Evolutionary conservation across 2,888 invertebrate species (phyloP), one percentile per base, ranked within the genome.

Genomic region (Callyntrura guangdongensis): DNA sequence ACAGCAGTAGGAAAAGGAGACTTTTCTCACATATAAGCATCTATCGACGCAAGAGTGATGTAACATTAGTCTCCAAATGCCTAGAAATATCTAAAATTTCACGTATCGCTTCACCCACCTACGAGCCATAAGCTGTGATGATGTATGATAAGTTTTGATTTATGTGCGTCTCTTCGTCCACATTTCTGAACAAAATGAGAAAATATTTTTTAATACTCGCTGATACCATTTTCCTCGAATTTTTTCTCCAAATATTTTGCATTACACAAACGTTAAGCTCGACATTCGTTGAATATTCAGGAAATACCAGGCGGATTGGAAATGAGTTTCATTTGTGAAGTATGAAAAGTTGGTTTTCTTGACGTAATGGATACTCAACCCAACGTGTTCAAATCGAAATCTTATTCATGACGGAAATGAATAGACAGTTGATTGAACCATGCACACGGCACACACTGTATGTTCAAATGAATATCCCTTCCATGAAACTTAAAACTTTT

Each of bases 61-160:
- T n/a, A n/a, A n/a, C n/a, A n/a, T n/a, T n/a, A n/a, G n/a, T n/a
- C n/a, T n/a, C n/a, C n/a, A n/a, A n/a, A n/a, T n/a, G n/a, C n/a
- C n/a, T n/a, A n/a, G n/a, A n/a, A n/a, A n/a, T n/a, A n/a, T n/a
- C n/a, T n/a, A n/a, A n/a, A n/a, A n/a, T n/a, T n/a, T n/a, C n/a
- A n/a, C n/a, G n/a, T n/a, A n/a, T n/a, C n/a, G n/a, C n/a, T n/a
- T n/a, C n/a, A n/a, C n/a, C n/a, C n/a, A n/a, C n/a, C n/a, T n/a
- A n/a, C n/a, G n/a, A n/a, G n/a, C n/a, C n/a, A n/a, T n/a, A n/a
- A n/a, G n/a, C n/a, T n/a, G n/a, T n/a, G n/a, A n/a, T n/a, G n/a
- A n/a, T n/a, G n/a, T n/a, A n/a, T n/a, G n/a, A n/a, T n/a, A n/a
- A 20, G 64, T 27, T 81, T 79, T 87, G 87, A 87, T 87, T 87